Evolutionary conservation across 2,797 vertebrate species (phyloP).

Genomic region (Cyclopterus lumpus): DNA sequence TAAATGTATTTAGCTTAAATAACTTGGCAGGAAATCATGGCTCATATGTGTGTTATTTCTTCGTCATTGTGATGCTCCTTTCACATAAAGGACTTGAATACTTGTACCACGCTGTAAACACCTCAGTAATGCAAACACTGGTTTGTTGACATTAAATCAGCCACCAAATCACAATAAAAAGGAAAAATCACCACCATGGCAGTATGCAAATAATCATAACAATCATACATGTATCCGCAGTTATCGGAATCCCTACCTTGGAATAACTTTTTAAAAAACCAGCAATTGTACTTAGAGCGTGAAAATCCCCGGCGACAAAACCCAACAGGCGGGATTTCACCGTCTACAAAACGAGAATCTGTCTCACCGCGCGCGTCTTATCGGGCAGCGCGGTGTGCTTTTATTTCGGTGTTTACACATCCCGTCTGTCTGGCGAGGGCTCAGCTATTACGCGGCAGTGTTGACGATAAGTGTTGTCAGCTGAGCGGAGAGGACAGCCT

Average conservation of each 20-base stretch:
- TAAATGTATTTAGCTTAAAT: neutral
- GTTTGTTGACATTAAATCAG: conserved; percentile 9
- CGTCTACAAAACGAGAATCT: conserved; percentile 48
- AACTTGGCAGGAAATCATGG: neutral
- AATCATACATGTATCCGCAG: neutral
- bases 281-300: neutral
- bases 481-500: conserved; percentile 72
- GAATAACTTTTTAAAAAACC: conserved; percentile 5
- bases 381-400: conserved; percentile 39
- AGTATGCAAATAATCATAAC: neutral
- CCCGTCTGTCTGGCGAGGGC: neutral
- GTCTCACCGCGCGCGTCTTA: conserved; percentile 52
- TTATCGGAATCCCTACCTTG: conserved; percentile 40
- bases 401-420: conserved; percentile 49
- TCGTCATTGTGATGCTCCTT: neutral
- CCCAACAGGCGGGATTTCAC: conserved; percentile 15
- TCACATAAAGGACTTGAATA: neutral
- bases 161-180: conserved; percentile 4
- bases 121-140: neutral
- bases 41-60: neutral
- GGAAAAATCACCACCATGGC: neutral
- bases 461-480: conserved; percentile 67
- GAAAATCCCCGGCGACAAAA: conserved; percentile 7
- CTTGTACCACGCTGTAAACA: neutral
- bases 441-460: conserved; percentile 31